Percentiles rank a stretch among this genome's conserved stretches.
phyloP scores from a whole-genome alignment of 2,888 invertebrate species.

The Pollenia griseotomentosa region DNA sequence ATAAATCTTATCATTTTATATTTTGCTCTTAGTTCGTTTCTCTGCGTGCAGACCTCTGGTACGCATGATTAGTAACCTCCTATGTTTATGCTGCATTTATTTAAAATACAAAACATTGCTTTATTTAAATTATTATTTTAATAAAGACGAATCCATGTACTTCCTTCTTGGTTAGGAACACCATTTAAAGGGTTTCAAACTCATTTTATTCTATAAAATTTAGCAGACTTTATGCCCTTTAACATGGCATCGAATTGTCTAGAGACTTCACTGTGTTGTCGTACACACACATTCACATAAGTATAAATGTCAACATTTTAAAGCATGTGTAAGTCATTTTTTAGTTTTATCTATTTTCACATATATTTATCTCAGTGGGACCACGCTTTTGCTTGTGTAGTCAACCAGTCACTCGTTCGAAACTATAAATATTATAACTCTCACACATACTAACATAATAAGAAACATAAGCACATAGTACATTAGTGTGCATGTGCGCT shows the following conservation, averaged over 20 bases:
- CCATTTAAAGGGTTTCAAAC: no score
- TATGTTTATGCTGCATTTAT: no score
- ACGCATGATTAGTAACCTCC: no score
- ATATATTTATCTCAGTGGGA: neutral
- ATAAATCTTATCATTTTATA: no score
- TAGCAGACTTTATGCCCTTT: no score
- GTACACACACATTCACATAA: neutral
- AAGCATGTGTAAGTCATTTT: neutral
- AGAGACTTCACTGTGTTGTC: neutral
- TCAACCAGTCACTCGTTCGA: conserved; percentile 27
- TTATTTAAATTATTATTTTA: no score
- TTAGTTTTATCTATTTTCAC: conserved; percentile 5
- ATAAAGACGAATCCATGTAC: no score
- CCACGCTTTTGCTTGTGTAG: neutral
- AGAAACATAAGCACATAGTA: neutral
- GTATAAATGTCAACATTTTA: neutral
- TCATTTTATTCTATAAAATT: no score
- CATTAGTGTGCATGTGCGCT: neutral
- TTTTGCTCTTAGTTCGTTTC: no score
- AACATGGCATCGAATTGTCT: neutral
- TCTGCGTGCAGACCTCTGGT: no score
- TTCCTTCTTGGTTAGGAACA: no score
- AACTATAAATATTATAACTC: conserved; percentile 23
- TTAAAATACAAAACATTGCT: no score
- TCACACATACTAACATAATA: neutral